Percentiles rank a stretch among this genome's conserved stretches.
These are phyloP conservation scores for Meloe dianella DNA, from an alignment of 2,888 invertebrate species.

Conservation along the genomic window DNA sequence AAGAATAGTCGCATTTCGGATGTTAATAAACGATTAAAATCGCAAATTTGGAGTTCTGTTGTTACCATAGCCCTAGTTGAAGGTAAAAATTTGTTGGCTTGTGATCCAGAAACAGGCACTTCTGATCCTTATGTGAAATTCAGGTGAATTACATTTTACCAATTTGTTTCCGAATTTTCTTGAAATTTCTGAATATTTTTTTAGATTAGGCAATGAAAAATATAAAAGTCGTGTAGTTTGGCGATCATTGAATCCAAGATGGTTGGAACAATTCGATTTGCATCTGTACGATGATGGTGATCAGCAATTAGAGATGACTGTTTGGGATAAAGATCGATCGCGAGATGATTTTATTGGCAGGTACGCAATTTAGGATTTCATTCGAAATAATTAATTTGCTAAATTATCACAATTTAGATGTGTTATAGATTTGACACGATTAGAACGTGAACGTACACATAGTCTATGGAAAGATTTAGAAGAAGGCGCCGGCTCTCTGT, in stretches of 20 bases:
- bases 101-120: slow-evolving; percentile 87
- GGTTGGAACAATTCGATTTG: slow-evolving; percentile 97
- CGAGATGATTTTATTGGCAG: slow-evolving; percentile 88
- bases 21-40: slow-evolving; percentile 83
- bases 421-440: slow-evolving; percentile 79
- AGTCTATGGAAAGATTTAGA: slow-evolving; percentile 88
- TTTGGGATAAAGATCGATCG: slow-evolving; percentile 89
- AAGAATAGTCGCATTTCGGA: slow-evolving; percentile 79
- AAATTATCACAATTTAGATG: slow-evolving; percentile 68
- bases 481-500: slow-evolving; percentile 85
- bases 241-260: slow-evolving; percentile 86
- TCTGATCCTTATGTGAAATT: slow-evolving; percentile 97
- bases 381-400: not conserved
- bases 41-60: slow-evolving; percentile 96
- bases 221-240: slow-evolving; percentile 92
- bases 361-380: too few relatives aligned
- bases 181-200: slow-evolving; percentile 19
- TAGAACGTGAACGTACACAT: slow-evolving; percentile 91
- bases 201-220: slow-evolving; percentile 93
- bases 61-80: slow-evolving; percentile 97
- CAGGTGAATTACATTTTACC: slow-evolving; percentile 65
- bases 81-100: slow-evolving; percentile 86
- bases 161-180: too few relatives aligned
- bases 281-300: slow-evolving; percentile 95
- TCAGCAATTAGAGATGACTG: slow-evolving; percentile 87